Conservation (phyloP, 2,797 vertebrate species). For the Acipenser oxyrinchus region DNA sequence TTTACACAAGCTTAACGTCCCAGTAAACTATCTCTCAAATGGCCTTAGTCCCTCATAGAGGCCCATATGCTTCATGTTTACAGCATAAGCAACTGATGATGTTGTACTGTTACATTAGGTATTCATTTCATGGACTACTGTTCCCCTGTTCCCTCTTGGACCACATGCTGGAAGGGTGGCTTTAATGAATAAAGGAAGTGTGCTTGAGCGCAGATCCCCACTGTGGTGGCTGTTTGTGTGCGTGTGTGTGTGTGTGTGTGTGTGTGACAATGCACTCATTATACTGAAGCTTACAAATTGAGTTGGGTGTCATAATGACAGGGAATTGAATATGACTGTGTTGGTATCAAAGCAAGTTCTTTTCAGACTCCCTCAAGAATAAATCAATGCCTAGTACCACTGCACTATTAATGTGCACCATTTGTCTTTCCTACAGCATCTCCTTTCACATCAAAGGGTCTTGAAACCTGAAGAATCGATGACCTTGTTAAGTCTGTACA, state of each 20-base stretch:
- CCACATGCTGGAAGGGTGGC: conserved; percentile 78
- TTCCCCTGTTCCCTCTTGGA: conserved; percentile 83
- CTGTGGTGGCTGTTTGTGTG: conserved; percentile 35
- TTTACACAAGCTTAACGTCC: conserved; percentile 74
- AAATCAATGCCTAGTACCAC: background rate
- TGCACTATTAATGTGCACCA: background rate
- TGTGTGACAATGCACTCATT: background rate
- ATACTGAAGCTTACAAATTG: too few species aligned
- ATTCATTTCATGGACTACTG: conserved; percentile 95
- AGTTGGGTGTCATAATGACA: too few species aligned
- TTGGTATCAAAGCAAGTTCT: background rate
- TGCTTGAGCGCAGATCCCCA: conserved; percentile 59
- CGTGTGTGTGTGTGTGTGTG: background rate
- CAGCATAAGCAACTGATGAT: conserved; percentile 91
- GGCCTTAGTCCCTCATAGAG: conserved; percentile 68
- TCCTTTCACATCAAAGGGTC: conserved; percentile 82
- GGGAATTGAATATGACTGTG: conserved; percentile 14
- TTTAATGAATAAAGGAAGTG: conserved; percentile 68
- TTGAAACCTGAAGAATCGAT: conserved; percentile 83
- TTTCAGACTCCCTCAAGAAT: background rate
- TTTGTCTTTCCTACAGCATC: conserved; percentile 62
- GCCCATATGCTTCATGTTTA: conserved; percentile 86
- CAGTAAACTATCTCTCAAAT: conserved; percentile 69
- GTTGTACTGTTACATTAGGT: conserved; percentile 93
- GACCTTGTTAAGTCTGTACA: conserved; percentile 89